phyloP scores from a whole-genome alignment of 1,140 invertebrate species.

The Caenorhabditis latens region DNA sequence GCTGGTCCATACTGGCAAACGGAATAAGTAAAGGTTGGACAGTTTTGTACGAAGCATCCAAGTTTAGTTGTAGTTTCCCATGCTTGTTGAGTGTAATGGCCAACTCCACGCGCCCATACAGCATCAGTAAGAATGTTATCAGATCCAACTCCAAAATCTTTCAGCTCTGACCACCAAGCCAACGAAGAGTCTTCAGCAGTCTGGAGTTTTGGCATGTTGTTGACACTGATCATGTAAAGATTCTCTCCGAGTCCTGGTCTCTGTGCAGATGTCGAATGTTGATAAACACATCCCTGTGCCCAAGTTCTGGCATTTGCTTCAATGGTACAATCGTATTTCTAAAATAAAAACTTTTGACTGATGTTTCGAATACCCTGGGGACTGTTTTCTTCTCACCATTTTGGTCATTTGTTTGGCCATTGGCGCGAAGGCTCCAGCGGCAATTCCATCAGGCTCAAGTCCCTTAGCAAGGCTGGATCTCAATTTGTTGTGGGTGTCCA shows the following conservation, averaged over 20 bases:
- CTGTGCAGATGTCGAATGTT: conserved; percentile 2
- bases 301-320: conserved; percentile 46
- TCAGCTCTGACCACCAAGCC: conserved; percentile 47
- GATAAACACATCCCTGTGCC: conserved; percentile 17
- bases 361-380: not conserved
- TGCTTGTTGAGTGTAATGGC: conserved; percentile 50
- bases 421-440: conserved; percentile 42
- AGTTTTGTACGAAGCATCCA: conserved; percentile 43
- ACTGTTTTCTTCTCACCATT: not conserved
- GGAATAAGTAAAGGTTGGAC: conserved; percentile 16
- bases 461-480: conserved; percentile 36
- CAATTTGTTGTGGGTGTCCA: conserved; percentile 38
- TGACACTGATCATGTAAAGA: conserved; percentile 5
- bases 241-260: conserved; percentile 35
- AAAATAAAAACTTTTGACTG: not conserved
- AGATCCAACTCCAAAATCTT: conserved; percentile 50
- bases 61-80: conserved; percentile 21
- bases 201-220: conserved; percentile 51
- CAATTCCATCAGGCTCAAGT: conserved; percentile 36
- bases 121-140: conserved; percentile 48
- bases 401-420: conserved; percentile 39
- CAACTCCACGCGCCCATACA: conserved; percentile 23
- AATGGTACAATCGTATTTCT: conserved; percentile 23
- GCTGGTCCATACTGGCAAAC: conserved; percentile 55
- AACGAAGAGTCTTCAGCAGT: conserved; percentile 23